These are phyloP conservation scores for Anolis apletophallus DNA, from an alignment of 2,797 vertebrate species.

Conservation along the genomic window DNA sequence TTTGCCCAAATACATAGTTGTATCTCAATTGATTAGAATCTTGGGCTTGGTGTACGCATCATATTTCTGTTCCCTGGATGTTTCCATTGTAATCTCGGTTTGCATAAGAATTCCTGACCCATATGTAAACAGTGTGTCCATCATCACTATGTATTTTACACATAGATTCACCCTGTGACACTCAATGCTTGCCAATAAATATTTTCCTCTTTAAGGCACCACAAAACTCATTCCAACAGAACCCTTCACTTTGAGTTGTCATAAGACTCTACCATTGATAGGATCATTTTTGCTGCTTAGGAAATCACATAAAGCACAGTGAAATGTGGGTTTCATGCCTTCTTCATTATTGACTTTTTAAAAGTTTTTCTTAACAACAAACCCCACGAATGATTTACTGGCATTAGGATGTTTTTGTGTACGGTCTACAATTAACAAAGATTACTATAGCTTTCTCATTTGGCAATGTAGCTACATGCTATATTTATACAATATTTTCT, in stretches of 20 bases:
- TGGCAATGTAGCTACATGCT: neutral
- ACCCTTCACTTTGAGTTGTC: too few relatives aligned
- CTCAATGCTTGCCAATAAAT: neutral
- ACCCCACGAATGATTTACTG: neutral
- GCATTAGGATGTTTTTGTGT: neutral
- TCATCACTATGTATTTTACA: neutral
- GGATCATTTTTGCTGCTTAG: neutral
- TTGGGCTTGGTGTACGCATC: neutral
- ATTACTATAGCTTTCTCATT: neutral
- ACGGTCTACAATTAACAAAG: neutral
- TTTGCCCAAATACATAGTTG: neutral
- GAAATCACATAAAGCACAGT: neutral
- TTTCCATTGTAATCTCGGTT: neutral
- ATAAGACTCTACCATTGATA: neutral
- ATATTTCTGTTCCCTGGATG: neutral
- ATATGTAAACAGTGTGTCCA: neutral
- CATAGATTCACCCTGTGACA: neutral
- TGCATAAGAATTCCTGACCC: neutral
- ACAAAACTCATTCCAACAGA: neutral
- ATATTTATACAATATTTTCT: conserved; percentile 20
- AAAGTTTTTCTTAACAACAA: neutral
- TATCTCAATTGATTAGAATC: neutral
- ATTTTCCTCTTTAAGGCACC: neutral
- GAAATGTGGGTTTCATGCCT: neutral
- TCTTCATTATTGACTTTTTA: neutral